phyloP scores from a whole-genome alignment of 2,797 vertebrate species.

The Cichlasoma orientale region DNA sequence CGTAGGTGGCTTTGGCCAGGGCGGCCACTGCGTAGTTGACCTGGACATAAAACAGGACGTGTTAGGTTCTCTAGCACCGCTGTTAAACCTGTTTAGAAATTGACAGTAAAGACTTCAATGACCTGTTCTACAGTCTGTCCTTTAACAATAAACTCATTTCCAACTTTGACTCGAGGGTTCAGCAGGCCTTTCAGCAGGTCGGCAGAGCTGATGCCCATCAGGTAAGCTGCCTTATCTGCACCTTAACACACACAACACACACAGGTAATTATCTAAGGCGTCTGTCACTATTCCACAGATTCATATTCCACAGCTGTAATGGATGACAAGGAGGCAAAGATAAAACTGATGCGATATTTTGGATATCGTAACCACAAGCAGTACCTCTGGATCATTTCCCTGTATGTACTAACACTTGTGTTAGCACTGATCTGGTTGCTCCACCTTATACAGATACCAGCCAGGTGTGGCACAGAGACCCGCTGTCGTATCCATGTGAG shows the following conservation, averaged over 20 bases:
- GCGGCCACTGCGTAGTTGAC: conserved; percentile 90
- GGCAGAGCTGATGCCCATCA: conserved; percentile 93
- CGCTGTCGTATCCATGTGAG: neutral
- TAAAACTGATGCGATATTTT: too few species aligned
- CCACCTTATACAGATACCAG: too few species aligned
- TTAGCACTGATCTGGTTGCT: too few species aligned
- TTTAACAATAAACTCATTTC: conserved; percentile 91
- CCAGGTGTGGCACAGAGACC: too few species aligned
- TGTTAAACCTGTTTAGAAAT: neutral
- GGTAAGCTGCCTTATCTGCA: conserved; percentile 93
- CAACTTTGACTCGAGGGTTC: conserved; percentile 93
- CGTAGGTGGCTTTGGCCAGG: conserved; percentile 92
- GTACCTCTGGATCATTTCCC: too few species aligned
- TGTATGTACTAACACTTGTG: too few species aligned
- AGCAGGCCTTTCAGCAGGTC: conserved; percentile 93
- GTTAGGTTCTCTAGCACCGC: neutral
- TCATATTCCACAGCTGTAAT: rapidly evolving
- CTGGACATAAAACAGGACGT: conserved; percentile 57
- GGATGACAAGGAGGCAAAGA: too few species aligned
- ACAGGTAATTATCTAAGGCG: neutral
- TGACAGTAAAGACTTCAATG: conserved; percentile 13
- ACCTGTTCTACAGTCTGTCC: conserved; percentile 96
- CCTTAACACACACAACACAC: conserved; percentile 72
- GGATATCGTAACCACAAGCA: too few species aligned
- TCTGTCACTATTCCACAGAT: neutral